Conservation (phyloP, 2,888 invertebrate species). For the Drosophila nr. perissopoda region DNA sequence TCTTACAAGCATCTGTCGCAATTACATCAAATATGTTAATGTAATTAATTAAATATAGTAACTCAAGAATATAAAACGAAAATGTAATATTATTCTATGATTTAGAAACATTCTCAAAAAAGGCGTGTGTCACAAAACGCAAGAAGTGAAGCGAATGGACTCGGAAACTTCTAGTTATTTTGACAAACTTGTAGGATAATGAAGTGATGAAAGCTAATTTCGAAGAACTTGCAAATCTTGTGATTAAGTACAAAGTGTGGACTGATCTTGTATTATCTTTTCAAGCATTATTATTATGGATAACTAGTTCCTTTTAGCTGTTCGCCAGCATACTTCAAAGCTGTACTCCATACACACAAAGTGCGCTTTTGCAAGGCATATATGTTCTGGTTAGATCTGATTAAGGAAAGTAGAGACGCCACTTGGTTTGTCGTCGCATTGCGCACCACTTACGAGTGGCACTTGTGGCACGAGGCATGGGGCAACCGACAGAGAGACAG, state of each 20-base stretch:
- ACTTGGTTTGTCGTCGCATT: constrained; percentile 58
- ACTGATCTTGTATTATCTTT: neutral
- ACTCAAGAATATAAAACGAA: too few relatives aligned
- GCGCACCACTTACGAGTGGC: constrained; percentile 37
- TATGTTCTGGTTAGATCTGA: constrained; percentile 48
- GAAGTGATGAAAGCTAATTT: neutral
- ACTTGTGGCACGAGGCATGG: constrained; percentile 63
- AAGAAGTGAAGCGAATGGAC: neutral
- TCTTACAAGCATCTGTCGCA: neutral
- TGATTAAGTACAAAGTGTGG: neutral
- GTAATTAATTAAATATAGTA: too few relatives aligned
- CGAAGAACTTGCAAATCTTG: neutral
- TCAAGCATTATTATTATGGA: neutral
- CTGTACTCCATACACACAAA: neutral
- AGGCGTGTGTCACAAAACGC: too few relatives aligned
- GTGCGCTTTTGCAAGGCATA: constrained; percentile 17
- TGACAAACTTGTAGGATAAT: neutral
- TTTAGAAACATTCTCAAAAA: too few relatives aligned
- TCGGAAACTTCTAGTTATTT: neutral
- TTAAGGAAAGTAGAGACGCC: constrained; percentile 40
- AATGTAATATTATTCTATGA: too few relatives aligned
- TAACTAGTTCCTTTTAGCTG: neutral
- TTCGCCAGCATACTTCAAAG: neutral
- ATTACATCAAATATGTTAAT: too few relatives aligned
- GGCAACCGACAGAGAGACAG: constrained; percentile 1